These are phyloP conservation scores for Autographa pulchrina DNA, from an alignment of 2,888 invertebrate genomes.

Conservation along the genomic window DNA sequence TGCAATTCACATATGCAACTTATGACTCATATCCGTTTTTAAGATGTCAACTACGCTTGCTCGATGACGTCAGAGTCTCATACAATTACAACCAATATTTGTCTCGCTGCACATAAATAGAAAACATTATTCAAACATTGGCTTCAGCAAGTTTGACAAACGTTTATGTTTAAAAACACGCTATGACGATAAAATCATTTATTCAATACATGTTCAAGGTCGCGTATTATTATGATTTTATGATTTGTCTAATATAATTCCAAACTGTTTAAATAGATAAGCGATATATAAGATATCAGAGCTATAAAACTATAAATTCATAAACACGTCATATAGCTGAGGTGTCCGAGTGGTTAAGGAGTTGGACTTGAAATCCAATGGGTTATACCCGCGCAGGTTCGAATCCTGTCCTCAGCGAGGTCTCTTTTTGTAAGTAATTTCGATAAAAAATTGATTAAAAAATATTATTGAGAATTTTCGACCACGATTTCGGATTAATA, in stretches of 20 bases:
- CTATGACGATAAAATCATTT: no score
- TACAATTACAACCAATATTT: no score
- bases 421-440: constrained; percentile 41
- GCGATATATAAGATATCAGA: neutral
- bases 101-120: no score
- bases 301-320: constrained; percentile 7
- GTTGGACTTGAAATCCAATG: constrained; percentile 90
- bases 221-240: no score
- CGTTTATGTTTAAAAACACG: no score
- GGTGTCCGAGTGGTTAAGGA: constrained; percentile 90
- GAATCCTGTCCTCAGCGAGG: constrained; percentile 79
- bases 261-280: neutral
- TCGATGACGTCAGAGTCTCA: no score
- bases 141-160: no score
- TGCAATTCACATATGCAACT: no score
- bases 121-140: no score
- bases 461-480: neutral
- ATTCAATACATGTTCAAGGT: no score
- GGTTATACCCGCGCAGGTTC: constrained; percentile 89
- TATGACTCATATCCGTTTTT: no score
- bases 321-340: constrained; percentile 70
- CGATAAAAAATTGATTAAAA: neutral
- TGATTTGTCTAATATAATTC: neutral
- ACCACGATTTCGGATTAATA: neutral
- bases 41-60: no score